Conservation (phyloP, 2,113 vertebrate species). For the Puffinus mauretanicus region DNA sequence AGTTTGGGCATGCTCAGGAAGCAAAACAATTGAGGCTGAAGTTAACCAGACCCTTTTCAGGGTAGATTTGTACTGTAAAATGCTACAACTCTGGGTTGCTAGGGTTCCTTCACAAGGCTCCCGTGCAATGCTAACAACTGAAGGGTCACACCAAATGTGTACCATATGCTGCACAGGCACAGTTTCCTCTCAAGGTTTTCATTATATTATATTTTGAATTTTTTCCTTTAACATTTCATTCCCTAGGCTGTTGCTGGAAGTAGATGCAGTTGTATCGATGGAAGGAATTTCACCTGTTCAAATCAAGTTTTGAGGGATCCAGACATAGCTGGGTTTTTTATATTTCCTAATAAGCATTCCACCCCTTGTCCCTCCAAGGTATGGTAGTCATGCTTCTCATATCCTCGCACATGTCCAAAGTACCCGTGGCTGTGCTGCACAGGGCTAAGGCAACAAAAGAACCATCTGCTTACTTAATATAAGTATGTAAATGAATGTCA, state of each 20-base stretch:
- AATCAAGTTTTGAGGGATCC: neutral
- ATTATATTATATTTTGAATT: neutral
- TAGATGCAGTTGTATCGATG: neutral
- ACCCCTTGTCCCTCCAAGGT: neutral
- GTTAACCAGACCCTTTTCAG: conserved; percentile 7
- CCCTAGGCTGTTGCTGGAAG: neutral
- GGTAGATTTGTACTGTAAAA: neutral
- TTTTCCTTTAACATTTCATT: conserved; percentile 38
- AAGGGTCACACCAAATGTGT: conserved; percentile 66
- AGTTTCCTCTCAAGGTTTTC: conserved; percentile 55
- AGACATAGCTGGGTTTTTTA: neutral
- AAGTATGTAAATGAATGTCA: conserved; percentile 48
- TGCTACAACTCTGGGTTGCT: conserved; percentile 16
- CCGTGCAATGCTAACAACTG: conserved; percentile 46
- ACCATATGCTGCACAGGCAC: conserved; percentile 57
- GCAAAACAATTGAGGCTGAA: neutral
- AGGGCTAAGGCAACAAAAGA: neutral
- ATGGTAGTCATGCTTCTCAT: neutral
- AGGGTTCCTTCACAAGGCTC: conserved; percentile 58
- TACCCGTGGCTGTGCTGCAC: neutral
- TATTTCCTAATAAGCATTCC: neutral
- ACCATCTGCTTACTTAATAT: neutral
- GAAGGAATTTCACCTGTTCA: neutral
- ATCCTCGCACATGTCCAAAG: neutral
- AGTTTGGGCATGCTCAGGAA: neutral